phyloP scores from a whole-genome alignment of 2,888 invertebrate species.

The Morpho helenor region DNA sequence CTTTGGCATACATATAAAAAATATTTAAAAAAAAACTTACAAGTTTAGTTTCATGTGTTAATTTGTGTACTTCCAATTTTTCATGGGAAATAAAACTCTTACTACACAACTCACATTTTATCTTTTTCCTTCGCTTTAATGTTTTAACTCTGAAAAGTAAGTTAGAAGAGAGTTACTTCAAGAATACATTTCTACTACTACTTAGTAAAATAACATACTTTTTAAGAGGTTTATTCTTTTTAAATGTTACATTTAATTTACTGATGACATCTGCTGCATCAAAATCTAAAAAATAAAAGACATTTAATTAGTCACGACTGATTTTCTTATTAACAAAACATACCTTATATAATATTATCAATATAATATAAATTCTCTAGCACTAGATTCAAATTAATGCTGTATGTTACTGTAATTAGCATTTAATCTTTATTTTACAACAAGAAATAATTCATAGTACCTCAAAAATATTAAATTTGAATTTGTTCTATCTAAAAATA shows the following conservation, averaged over 20 bases:
- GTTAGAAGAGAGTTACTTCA: neutral
- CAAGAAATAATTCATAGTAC: no score
- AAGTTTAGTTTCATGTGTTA: slow-evolving; percentile 55
- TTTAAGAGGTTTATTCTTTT: slow-evolving; percentile 8
- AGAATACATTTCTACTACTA: no score
- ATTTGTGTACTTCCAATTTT: slow-evolving; percentile 58
- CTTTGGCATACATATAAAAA: neutral
- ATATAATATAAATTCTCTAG: no score
- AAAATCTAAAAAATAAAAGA: slow-evolving; percentile 10
- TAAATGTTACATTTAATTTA: slow-evolving; percentile 1
- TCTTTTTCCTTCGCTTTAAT: slow-evolving; percentile 30
- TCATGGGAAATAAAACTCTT: slow-evolving; percentile 52
- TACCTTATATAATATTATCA: no score
- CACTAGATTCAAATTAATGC: no score
- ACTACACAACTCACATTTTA: slow-evolving; percentile 54
- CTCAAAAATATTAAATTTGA: no score
- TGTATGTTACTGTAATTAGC: no score
- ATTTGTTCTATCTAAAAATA: no score
- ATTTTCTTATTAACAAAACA: no score
- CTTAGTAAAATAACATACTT: neutral
- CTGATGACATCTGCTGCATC: slow-evolving; percentile 3
- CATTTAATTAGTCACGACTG: no score
- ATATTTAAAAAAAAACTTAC: slow-evolving; percentile 44
- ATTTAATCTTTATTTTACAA: no score
- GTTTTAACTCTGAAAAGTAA: slow-evolving; percentile 15